Conservation (phyloP, 2,113 vertebrate genomes). For the Corvus hawaiiensis region DNA sequence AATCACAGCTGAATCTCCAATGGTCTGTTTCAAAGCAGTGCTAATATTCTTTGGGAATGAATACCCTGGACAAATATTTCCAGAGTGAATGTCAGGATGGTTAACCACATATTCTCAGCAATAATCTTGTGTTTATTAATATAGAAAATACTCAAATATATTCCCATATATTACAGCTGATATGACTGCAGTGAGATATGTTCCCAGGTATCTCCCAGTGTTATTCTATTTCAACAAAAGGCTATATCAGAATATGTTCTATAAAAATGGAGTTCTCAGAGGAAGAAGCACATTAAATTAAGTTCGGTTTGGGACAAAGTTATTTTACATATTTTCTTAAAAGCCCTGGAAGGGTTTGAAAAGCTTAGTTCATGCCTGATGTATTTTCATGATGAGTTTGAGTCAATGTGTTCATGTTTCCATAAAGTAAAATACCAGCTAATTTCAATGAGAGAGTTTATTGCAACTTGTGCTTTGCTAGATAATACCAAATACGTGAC, state of each 20-base stretch:
- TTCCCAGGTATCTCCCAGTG: background rate
- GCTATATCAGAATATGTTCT: background rate
- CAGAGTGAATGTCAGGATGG: constrained; percentile 12
- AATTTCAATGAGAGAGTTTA: background rate
- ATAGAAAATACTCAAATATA: background rate
- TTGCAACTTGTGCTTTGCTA: background rate
- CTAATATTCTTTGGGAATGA: background rate
- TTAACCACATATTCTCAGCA: constrained; percentile 14
- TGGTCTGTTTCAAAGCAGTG: background rate
- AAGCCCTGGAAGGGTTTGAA: background rate
- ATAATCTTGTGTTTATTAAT: constrained; percentile 12
- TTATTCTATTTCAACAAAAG: constrained; percentile 22
- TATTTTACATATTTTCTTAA: background rate
- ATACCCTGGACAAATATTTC: constrained; percentile 23
- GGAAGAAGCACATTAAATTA: background rate
- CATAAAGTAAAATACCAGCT: background rate
- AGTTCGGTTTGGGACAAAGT: background rate
- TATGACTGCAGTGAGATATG: background rate
- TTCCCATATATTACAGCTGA: background rate
- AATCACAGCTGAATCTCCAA: constrained; percentile 3
- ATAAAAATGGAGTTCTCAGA: background rate
- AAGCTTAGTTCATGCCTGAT: background rate
- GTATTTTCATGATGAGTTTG: background rate
- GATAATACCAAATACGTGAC: background rate
- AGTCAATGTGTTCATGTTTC: background rate